Base-by-base conservation (phyloP, 2,113 vertebrate genomes). In the Laticauda colubrina region DNA sequence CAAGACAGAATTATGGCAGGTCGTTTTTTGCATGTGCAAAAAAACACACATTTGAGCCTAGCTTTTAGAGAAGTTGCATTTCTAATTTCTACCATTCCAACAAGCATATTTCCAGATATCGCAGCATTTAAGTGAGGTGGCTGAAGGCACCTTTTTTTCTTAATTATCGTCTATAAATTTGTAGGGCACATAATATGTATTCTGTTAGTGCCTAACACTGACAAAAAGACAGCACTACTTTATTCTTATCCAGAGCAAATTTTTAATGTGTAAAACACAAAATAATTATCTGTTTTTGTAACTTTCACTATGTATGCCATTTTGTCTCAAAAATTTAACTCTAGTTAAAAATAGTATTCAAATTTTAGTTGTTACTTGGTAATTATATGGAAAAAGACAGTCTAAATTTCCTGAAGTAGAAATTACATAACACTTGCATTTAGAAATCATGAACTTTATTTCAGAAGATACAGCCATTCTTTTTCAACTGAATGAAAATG, bases 81-180 rank as follows among this genome's bases (percentile, higher is more conserved):
- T 92, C 54, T 45, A 24, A 55, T 89, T 81, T 14, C 26, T 55
- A 56, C 88, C 34, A n/a, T 55, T 75, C 48, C 86, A 88, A 88
- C 29, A 88, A 43, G 23, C 3, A 81, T 29, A 75, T 39, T 88
- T 24, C 26, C n/a, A 45, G 24, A 20, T 81, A 88, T n/a, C 24
- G 54, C 55, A 48, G 90, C 59, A 43, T 81, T 81, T 21, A 39
- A 20, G 34, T 9, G 20, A 43, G 75, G 2, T 43, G 18, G 75
- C 75, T 45, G 15, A 56, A 85, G 5, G 15, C 5, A 92, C 55
- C 8, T 89, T 11, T 54, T 93, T 94, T 95, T 88, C 34, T 43
- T n/a, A 91, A n/a, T 64, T 94, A 88, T 89, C 94, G 34, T 96
- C 5, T 26, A 81, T 20, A 86, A 9, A 26, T 24, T 43, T 90